phyloP scores from a whole-genome alignment of 2,113 vertebrate species.

The Gallinago paraguaiae region DNA sequence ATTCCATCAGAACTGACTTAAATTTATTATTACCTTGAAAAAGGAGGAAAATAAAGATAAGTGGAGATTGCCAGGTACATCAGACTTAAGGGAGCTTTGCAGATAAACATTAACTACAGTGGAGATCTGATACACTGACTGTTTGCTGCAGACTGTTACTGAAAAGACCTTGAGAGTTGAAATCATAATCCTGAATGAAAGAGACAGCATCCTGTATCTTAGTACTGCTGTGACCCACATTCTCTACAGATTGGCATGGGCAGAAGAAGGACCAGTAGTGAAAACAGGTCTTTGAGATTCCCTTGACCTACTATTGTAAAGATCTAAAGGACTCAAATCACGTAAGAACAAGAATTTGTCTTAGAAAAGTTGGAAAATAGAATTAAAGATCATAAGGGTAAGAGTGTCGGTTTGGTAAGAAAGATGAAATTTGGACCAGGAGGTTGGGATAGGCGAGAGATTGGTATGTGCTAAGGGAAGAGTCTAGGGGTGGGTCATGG shows the following conservation, averaged over 20 bases:
- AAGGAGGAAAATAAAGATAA: not conserved
- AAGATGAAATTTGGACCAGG: not conserved
- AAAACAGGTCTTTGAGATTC: not conserved
- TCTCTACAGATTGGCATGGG: not conserved
- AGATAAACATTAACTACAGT: not conserved
- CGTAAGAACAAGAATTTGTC: not conserved
- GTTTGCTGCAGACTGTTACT: not conserved
- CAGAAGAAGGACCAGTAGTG: not conserved
- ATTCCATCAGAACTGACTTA: not conserved
- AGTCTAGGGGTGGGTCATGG: not conserved
- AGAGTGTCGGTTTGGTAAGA: not conserved
- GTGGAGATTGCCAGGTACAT: not conserved
- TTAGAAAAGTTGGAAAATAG: not conserved
- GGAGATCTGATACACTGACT: not conserved
- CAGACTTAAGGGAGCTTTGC: not conserved
- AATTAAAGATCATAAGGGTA: not conserved
- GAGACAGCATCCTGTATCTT: not conserved
- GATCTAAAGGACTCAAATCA: not conserved
- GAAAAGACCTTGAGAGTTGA: not conserved
- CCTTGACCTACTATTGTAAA: not conserved
- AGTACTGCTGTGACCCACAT: not conserved
- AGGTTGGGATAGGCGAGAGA: accelerated
- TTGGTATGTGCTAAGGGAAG: not conserved
- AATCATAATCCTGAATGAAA: not conserved
- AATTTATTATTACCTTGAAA: not conserved